Conservation (phyloP, 2,797 vertebrate species). For the Prionace glauca region DNA sequence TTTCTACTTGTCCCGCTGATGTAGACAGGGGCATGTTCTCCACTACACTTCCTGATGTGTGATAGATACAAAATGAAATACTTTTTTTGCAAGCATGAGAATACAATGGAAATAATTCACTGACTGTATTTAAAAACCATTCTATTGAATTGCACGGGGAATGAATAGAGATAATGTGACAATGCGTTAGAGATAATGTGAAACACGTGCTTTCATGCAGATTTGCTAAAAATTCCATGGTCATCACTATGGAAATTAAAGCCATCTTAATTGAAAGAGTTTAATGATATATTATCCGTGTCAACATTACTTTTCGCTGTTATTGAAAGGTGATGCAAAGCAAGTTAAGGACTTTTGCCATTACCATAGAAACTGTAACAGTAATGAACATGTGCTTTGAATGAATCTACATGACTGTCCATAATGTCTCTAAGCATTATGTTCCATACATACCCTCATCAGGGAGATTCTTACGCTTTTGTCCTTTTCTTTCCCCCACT, state of each 20-base stretch:
- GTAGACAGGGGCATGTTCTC: too few relatives aligned
- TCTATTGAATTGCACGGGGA: neutral
- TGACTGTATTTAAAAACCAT: neutral
- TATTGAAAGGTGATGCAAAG: neutral
- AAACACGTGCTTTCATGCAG: neutral
- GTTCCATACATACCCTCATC: too few relatives aligned
- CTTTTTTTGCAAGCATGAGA: neutral
- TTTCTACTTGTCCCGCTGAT: too few relatives aligned
- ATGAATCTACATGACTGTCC: neutral
- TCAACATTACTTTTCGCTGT: neutral
- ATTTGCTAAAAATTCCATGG: neutral
- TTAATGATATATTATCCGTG: too few relatives aligned
- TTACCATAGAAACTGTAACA: neutral
- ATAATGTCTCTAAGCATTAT: neutral
- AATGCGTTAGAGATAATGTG: too few relatives aligned
- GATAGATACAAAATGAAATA: neutral
- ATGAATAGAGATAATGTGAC: neutral
- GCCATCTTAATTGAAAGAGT: neutral
- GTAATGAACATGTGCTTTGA: neutral
- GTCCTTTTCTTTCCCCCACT: constrained; percentile 40
- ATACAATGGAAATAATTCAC: neutral
- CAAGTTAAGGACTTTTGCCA: neutral
- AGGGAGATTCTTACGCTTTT: neutral
- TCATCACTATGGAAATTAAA: constrained; percentile 7
- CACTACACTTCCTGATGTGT: too few relatives aligned